Percentiles rank a stretch among this genome's conserved stretches.
phyloP scores from a whole-genome alignment of 2,113 vertebrate species.

The Phylloscopus trochiloides region DNA sequence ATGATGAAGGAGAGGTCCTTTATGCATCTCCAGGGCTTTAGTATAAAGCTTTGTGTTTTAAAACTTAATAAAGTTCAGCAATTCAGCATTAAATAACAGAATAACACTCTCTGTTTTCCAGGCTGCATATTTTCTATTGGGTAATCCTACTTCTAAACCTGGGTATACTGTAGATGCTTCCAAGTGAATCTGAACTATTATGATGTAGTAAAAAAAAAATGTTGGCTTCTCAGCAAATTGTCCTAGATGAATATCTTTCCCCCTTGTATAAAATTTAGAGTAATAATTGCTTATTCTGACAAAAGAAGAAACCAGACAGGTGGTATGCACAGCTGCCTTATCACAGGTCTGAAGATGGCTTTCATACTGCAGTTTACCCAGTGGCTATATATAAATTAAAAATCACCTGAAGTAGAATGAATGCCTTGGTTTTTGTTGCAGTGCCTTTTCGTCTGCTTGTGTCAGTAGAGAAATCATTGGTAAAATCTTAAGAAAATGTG shows the following conservation, averaged over 20 bases:
- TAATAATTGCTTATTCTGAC: not conserved
- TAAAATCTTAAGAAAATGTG: not conserved
- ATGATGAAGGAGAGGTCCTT: not conserved
- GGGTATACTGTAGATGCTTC: not conserved
- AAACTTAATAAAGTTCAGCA: not conserved
- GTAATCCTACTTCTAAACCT: not conserved
- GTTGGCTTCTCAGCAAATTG: not conserved
- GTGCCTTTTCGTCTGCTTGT: not conserved
- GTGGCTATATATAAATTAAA: not conserved
- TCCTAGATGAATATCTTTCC: not conserved
- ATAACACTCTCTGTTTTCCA: not conserved
- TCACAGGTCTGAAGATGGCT: not conserved
- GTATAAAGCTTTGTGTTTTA: not conserved
- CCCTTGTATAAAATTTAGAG: not conserved
- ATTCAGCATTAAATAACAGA: not conserved
- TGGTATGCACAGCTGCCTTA: not conserved
- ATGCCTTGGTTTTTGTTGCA: not conserved
- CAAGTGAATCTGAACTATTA: not conserved
- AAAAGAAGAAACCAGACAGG: not conserved
- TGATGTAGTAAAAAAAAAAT: not conserved
- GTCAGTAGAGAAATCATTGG: not conserved
- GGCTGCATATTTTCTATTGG: not conserved
- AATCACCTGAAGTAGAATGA: not conserved
- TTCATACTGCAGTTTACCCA: not conserved
- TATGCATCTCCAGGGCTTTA: not conserved